Conservation (phyloP, 2,113 vertebrate species). For the Anser brachyrhynchus region DNA sequence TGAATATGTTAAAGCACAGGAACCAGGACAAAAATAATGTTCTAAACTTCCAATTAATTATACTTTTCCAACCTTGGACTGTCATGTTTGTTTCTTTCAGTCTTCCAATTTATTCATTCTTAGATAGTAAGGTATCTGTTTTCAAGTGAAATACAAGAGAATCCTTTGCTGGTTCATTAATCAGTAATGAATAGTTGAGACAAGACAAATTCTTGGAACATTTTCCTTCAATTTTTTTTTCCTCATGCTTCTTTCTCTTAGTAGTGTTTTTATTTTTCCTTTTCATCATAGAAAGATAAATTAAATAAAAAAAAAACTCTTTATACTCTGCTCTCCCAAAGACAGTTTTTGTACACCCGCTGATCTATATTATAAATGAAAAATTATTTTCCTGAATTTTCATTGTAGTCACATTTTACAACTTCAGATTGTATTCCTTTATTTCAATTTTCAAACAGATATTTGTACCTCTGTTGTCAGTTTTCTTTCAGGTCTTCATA, state of each 20-base stretch:
- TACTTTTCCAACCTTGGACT: not conserved
- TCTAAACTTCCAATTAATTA: not conserved
- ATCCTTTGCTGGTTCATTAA: not conserved
- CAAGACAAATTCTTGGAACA: not conserved
- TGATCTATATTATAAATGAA: not conserved
- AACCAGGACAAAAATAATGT: not conserved
- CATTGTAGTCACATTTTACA: not conserved
- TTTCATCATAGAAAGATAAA: not conserved
- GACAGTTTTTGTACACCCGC: not conserved
- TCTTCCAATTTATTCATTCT: not conserved
- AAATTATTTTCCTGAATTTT: slow-evolving; percentile 16
- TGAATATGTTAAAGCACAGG: not conserved
- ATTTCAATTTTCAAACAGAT: not conserved
- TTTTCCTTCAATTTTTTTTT: not conserved
- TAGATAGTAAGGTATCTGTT: not conserved
- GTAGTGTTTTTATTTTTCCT: not conserved
- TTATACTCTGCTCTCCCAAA: not conserved
- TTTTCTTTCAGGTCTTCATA: not conserved
- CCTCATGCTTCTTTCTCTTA: not conserved
- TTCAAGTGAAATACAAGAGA: not conserved
- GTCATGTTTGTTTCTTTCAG: not conserved
- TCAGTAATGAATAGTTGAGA: not conserved
- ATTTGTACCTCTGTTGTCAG: not conserved
- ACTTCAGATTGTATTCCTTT: not conserved
- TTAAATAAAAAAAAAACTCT: not conserved